phyloP scores from a whole-genome alignment of 2,113 vertebrate genomes.

The Microcebus tavaratra region DNA sequence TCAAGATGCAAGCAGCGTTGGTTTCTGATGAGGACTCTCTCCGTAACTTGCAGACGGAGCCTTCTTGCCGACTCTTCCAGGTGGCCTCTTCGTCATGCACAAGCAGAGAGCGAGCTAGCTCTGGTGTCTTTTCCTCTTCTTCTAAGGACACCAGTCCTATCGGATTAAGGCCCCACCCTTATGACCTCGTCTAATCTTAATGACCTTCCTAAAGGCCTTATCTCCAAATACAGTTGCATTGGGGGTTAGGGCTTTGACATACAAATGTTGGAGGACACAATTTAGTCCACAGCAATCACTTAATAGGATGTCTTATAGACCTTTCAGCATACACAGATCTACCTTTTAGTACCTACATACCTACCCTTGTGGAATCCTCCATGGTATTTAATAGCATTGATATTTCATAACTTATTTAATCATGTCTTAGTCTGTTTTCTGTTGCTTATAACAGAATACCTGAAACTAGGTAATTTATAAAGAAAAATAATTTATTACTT shows the following conservation, averaged over 20 bases:
- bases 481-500: too few relatives aligned
- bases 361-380: neutral
- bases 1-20: neutral
- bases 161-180: too few relatives aligned
- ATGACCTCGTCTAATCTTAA: neutral
- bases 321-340: neutral
- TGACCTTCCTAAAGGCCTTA: neutral
- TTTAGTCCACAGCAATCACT: neutral
- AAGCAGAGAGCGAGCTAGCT: neutral
- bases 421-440: neutral
- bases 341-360: neutral
- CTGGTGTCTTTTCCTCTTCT: neutral
- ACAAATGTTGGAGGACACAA: neutral
- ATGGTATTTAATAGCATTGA: neutral
- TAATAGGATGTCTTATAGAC: neutral
- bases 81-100: neutral
- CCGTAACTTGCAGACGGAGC: neutral
- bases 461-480: too few relatives aligned
- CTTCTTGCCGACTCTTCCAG: neutral
- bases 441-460: too few relatives aligned
- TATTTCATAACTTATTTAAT: neutral
- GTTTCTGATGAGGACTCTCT: neutral
- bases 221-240: neutral
- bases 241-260: neutral
- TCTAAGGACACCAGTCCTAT: neutral